Evolutionary conservation across 2,797 vertebrate species (phyloP), one percentile per base, ranked within the genome.

Genomic region (Arrhamphus sclerolepis): DNA sequence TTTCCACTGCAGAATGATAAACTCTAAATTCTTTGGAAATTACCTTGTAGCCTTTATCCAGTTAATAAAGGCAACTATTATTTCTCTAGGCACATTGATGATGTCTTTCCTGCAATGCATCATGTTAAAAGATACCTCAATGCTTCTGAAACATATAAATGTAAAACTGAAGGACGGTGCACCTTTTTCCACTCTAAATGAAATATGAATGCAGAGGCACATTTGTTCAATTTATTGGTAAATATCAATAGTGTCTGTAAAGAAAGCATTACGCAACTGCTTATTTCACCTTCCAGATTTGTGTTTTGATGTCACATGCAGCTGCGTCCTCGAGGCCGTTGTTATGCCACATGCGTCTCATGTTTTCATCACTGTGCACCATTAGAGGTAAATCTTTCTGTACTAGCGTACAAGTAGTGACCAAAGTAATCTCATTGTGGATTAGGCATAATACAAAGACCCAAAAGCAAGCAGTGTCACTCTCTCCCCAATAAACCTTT

Each of bases 361-460:
- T 19, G 58, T 70, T 40, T 40, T 18, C 18, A 49, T 1, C 43
- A 46, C 8, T 46, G 51, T 59, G 38, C 22, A 29, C 22, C 46
- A 48, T 29, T 52, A 54, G 68, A 69, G 46, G 31, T 50, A 53
- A 46, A 65, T 62, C 19, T 47, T 51, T 49, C 56, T 64, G 41
- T 41, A 63, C 46, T 24, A 16, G 47, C 28, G 54, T 59, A 78
- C 50, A 67, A 75, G 60, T 14, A 51, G 48, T 42, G 31, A 75
- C 65, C 63, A 64, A 69, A 80, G 41, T 56, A 74, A 85, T 84
- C 84, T 61, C 77, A 59, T 21, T 42, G 58, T 60, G 80, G 87
- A 85, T 87, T 81, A 81, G 60, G 39, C 46, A 46, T 77, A 76
- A 78, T 64, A 72, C 71, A 69, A 64, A 78, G 41, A 56, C 11